Evolutionary conservation across 2,113 vertebrate species (phyloP).

Genomic region (Hippoglossus stenolepis): DNA sequence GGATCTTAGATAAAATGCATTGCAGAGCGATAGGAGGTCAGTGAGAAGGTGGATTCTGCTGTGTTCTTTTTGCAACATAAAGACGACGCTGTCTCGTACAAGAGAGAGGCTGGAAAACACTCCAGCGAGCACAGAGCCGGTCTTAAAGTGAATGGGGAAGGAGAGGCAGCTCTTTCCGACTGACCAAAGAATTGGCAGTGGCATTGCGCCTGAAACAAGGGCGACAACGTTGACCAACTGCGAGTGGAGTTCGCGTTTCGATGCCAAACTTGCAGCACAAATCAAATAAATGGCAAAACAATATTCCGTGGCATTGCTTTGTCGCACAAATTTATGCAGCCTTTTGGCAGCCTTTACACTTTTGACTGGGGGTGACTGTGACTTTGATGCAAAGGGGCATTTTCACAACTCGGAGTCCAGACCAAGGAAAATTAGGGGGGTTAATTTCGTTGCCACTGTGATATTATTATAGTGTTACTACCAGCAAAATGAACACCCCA

Average conservation of each 20-base stretch:
- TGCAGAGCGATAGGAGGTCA: slow-evolving; percentile 39
- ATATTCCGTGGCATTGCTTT: neutral
- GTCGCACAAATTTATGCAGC: neutral
- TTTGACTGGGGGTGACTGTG: no score
- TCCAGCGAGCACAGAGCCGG: slow-evolving; percentile 11
- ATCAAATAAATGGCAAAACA: slow-evolving; percentile 21
- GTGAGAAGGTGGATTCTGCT: slow-evolving; percentile 2
- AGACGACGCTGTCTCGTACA: slow-evolving; percentile 7
- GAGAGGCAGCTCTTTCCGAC: slow-evolving; percentile 1
- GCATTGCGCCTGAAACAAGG: slow-evolving; percentile 10
- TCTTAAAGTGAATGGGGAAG: slow-evolving; percentile 1
- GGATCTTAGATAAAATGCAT: slow-evolving; percentile 25
- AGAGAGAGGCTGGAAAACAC: slow-evolving; percentile 2
- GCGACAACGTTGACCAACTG: neutral
- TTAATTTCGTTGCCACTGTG: no score
- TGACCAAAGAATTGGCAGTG: slow-evolving; percentile 10
- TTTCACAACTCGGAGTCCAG: no score
- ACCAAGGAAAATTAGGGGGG: no score
- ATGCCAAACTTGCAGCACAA: slow-evolving; percentile 4
- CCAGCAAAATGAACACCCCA: no score
- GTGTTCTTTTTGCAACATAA: slow-evolving; percentile 27
- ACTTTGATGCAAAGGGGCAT: no score
- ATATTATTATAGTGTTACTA: no score
- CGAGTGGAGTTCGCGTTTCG: neutral
- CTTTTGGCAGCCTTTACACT: neutral